Conservation (phyloP, 2,113 vertebrate genomes). For the Gavialis gangeticus region DNA sequence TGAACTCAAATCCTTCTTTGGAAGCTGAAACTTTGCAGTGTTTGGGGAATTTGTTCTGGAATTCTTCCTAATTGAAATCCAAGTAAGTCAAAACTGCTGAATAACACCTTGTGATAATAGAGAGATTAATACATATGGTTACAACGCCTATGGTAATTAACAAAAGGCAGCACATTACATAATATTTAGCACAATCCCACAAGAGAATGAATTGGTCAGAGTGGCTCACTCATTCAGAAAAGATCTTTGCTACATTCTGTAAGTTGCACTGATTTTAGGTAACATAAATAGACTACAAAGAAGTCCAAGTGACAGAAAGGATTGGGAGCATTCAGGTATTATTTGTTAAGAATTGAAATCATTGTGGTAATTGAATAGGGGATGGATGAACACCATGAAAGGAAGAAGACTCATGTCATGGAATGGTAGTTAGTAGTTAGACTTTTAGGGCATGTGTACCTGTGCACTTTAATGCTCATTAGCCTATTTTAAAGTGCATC, state of each 20-base stretch:
- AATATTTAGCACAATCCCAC: neutral
- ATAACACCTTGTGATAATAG: neutral
- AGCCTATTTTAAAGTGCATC: no score
- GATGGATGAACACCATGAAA: neutral
- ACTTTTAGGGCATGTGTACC: neutral
- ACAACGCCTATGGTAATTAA: neutral
- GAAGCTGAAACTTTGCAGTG: neutral
- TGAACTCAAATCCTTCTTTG: neutral
- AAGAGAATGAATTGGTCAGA: neutral
- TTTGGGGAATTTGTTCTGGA: neutral
- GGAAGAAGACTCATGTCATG: neutral
- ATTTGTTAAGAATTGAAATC: neutral
- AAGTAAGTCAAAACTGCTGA: neutral
- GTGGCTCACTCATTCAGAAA: neutral
- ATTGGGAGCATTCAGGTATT: neutral
- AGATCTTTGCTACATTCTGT: fast-evolving
- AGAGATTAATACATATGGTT: neutral
- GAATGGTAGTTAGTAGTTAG: neutral
- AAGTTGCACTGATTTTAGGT: neutral
- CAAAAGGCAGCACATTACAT: neutral
- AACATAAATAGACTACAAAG: neutral
- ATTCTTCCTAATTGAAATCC: neutral
- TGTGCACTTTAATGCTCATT: no score
- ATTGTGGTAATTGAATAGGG: neutral
- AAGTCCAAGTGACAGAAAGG: neutral